Conservation (phyloP, 2,888 invertebrate genomes). For the Calliphora vomitoria region DNA sequence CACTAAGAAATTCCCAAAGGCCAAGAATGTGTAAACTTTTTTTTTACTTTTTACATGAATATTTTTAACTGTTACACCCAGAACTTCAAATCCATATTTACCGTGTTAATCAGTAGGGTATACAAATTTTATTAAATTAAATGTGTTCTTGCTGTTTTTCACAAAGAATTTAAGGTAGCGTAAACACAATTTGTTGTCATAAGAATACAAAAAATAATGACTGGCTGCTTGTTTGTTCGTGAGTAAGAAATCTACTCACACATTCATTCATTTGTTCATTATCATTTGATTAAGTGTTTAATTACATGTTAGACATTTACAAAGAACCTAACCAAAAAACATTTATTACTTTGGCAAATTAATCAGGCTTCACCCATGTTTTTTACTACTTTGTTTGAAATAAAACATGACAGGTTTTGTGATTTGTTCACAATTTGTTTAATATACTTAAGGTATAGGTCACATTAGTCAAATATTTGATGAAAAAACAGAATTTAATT, state of each 20-base stretch:
- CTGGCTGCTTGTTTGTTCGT: conserved; percentile 4
- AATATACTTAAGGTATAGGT: not conserved
- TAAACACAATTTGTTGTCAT: not conserved
- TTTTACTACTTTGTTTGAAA: not conserved
- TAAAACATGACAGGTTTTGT: conserved; percentile 8
- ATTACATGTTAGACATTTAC: conserved; percentile 36
- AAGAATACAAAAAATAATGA: conserved; percentile 39
- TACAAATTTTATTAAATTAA: not conserved
- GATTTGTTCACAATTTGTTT: conserved; percentile 11
- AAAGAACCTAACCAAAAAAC: conserved; percentile 27
- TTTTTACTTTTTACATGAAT: no score
- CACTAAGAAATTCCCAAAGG: no score
- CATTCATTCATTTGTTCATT: conserved; percentile 24
- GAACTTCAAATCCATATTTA: no score
- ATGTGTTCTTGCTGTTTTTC: not conserved
- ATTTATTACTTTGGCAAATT: conserved; percentile 34
- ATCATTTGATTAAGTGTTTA: conserved; percentile 48
- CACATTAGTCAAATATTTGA: no score
- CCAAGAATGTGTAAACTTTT: no score
- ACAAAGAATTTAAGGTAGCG: not conserved
- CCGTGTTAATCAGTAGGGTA: not conserved
- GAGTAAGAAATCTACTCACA: not conserved
- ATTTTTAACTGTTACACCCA: no score
- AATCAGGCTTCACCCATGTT: conserved; percentile 49
- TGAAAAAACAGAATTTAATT: no score